Evolutionary conservation across 2,888 invertebrate genomes (phyloP).

Genomic region (Hybos culiciformis): DNA sequence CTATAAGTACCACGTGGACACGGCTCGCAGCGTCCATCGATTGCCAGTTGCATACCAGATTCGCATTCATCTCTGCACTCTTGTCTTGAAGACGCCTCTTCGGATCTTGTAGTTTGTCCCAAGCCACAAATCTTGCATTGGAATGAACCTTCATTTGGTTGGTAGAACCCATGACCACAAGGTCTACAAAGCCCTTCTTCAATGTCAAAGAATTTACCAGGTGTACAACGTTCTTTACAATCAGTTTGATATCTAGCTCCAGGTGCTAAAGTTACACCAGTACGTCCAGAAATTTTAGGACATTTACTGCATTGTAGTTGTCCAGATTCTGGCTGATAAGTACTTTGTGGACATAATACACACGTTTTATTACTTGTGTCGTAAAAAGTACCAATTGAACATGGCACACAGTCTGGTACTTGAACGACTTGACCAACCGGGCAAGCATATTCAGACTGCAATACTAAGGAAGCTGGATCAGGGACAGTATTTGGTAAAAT

Average conservation of each 20-base stretch:
- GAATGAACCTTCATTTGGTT: slow-evolving; percentile 81
- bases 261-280: slow-evolving; percentile 73
- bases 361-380: slow-evolving; percentile 64
- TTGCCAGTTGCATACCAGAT: slow-evolving; percentile 65
- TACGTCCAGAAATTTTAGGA: slow-evolving; percentile 77
- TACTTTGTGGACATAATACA: slow-evolving; percentile 71
- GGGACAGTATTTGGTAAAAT: slow-evolving; percentile 89
- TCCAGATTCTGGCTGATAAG: slow-evolving; percentile 87
- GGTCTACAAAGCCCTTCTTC: slow-evolving; percentile 76
- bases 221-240: slow-evolving; percentile 86
- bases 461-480: slow-evolving; percentile 72
- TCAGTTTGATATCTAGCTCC: slow-evolving; percentile 80
- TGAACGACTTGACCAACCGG: slow-evolving; percentile 87
- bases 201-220: slow-evolving; percentile 87
- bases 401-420: slow-evolving; percentile 87
- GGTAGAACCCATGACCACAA: slow-evolving; percentile 90
- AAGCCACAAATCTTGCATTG: slow-evolving; percentile 76
- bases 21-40: slow-evolving; percentile 81
- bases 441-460: slow-evolving; percentile 88
- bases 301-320: slow-evolving; percentile 80
- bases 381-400: slow-evolving; percentile 81
- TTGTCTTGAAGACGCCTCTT: slow-evolving; percentile 72
- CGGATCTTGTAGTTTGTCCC: slow-evolving; percentile 82
- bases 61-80: slow-evolving; percentile 83
- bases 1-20: slow-evolving; percentile 83